Base-by-base conservation (phyloP, 2,888 invertebrate genomes). In the Conchocele bisecta region DNA sequence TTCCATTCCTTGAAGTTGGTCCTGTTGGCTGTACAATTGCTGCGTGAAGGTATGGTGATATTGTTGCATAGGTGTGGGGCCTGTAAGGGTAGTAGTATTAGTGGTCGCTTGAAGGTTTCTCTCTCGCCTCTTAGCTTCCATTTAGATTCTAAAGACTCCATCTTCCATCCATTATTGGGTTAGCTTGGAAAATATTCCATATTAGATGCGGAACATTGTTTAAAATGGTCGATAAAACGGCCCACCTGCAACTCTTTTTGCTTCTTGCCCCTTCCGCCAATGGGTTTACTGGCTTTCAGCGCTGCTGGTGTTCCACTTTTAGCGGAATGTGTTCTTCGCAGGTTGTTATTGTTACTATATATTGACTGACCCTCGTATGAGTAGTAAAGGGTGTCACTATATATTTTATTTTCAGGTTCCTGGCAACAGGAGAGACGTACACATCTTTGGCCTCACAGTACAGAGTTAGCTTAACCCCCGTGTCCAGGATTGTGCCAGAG, bases 381-480 rank as follows among this genome's bases (percentile, higher is more conserved):
- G 11, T 20, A 17, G 15, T 31, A 35, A 33, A 33, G 37, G 31
- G 35, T 33, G 31, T 29, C 35, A 13, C 35, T n/a, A 4, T 24
- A 26, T 28, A 22, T 24, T 44, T 56, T 22, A 28, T 37, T 51
- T 64, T 54, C 46, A 56, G 64, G 46, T 64, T 33, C 31, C 48
- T 65, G 29, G 57, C 65, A 46, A 65, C 65, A 15, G 57, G 65
- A 7, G 65, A 65, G 39, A 24, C 48, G 17, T 58, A 41, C 37
- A 35, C 35, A 6, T 65, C 57, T 7, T 29, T 65, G n/a, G 58
- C 65, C 15, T 65, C 42, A 26, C 31, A 35, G 24, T 65, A 37
- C 50, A 11, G 65, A 15, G 37, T 57, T 9, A 58, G 58, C 22
- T 20, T 26, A 6, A n/a, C 65, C 2, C 57, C 65, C 17, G n/a